Base-by-base conservation (phyloP, 2,888 invertebrate species). In the Xiphydria camelus region DNA sequence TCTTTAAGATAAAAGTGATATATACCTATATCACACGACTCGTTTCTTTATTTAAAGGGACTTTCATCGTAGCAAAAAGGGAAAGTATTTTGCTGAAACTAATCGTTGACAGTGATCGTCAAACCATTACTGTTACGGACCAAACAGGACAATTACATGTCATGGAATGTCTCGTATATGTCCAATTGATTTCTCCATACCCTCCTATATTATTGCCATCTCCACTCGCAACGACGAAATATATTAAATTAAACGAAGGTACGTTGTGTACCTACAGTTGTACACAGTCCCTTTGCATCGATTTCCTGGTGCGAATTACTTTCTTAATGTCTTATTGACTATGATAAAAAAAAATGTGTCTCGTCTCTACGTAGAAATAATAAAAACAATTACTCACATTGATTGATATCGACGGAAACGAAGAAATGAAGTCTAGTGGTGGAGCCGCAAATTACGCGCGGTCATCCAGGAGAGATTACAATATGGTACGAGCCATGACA, bases 351-450 rank as follows among this genome's bases (percentile, higher is more conserved):
- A 54, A 18, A 54, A 36, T 39, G 21, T 25, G 38, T 37, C 47
- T 47, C 40, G 38, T 33, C 45, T 46, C 47, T 45, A 45, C 43
- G 47, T 6, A 12, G 0, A 12, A 36, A 18, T 55, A 45, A 49
- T 23, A 57, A 48, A 45, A 48, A 12, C 4, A 57, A 60, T 55
- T 70, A 73, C 72, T 74, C 70, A 73, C 68, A 63, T 59, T 61
- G 57, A 68, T 66, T 65, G 69, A 68, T 60, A 61, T 55, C 51
- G 61, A 63, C 59, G 66, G 55, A 58, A 67, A 65, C 57, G 57
- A 64, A 61, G 56, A 56, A 58, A 40, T 45, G 29, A 45, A 18
- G 34, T 45, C 29, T 29, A 12, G 14, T 29, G 15, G 14, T 29
- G 29, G 29, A n/a, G n/a, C n/a, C 12, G 29, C 23, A 29, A 29